phyloP scores from a whole-genome alignment of 53 echinoderm and acorn worm species.

The Patiria pectinifera region DNA sequence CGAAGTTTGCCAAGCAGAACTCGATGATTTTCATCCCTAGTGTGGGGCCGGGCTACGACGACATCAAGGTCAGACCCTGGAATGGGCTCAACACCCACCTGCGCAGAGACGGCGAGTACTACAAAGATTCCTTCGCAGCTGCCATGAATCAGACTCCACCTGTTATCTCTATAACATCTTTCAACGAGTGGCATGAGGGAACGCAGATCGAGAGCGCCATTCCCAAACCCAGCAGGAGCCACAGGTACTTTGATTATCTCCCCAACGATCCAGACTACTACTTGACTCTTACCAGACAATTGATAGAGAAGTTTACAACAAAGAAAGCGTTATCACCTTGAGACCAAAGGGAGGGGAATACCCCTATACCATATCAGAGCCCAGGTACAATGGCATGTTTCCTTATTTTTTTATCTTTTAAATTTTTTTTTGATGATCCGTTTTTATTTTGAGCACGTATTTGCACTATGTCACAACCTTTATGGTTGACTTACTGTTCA shows the following conservation, averaged over 20 bases:
- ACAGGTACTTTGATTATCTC: constrained; percentile 76
- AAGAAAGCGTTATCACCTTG: no score
- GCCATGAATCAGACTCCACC: constrained; percentile 70
- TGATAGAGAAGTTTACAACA: constrained; percentile 59
- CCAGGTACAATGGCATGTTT: no score
- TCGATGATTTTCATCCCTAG: constrained; percentile 87
- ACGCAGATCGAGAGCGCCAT: constrained; percentile 90
- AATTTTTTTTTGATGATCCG: no score
- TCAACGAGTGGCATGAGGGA: constrained; percentile 98
- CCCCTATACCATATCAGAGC: no score
- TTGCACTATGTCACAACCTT: no score
- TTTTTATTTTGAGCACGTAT: no score
- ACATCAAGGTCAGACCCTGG: constrained; percentile 87
- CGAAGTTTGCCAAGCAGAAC: constrained; percentile 65
- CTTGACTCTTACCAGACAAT: constrained; percentile 73
- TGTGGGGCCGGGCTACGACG: constrained; percentile 93
- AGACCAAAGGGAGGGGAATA: no score
- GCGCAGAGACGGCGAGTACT: constrained; percentile 79
- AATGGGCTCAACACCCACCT: constrained; percentile 80
- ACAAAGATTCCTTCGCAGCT: constrained; percentile 71
- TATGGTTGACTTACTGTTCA: no score
- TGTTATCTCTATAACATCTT: constrained; percentile 90
- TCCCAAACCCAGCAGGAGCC: constrained; percentile 57
- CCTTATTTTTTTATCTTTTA: no score
- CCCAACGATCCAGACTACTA: constrained; percentile 78